These are phyloP conservation scores for Epizoanthus illoricatus DNA, from an alignment of 92 coral and sea anemone genomes.

Conservation along the genomic window DNA sequence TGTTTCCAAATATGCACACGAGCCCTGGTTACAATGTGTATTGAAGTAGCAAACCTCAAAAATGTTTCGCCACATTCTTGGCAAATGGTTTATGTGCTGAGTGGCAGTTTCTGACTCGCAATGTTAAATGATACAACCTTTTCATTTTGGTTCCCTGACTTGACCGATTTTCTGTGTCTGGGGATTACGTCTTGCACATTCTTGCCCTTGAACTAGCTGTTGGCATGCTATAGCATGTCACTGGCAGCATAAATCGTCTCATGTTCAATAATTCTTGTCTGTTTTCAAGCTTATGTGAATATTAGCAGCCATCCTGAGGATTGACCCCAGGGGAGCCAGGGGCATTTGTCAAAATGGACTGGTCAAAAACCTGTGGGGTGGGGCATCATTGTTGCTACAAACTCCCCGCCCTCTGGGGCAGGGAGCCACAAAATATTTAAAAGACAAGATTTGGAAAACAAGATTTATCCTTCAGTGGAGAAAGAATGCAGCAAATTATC, in stretches of 20 bases:
- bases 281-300: background rate
- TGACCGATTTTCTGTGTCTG: constrained; percentile 18
- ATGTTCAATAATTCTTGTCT: background rate
- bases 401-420: too few species aligned
- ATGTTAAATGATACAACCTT: background rate
- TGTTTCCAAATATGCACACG: background rate
- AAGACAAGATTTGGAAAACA: too few species aligned
- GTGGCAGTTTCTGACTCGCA: background rate
- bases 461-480: too few species aligned
- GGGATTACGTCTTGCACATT: constrained; percentile 33
- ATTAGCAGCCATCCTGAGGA: too few species aligned
- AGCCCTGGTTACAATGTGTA: background rate
- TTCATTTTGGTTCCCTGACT: background rate
- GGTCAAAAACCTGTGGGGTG: too few species aligned
- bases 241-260: constrained; percentile 9
- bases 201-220: constrained; percentile 29
- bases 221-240: background rate
- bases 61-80: constrained; percentile 35
- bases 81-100: constrained; percentile 18
- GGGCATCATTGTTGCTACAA: too few species aligned
- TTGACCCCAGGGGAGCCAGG: too few species aligned
- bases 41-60: constrained; percentile 16
- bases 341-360: too few species aligned
- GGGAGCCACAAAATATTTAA: too few species aligned
- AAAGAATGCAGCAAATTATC: too few species aligned